Evolutionary conservation across 2,888 invertebrate genomes (phyloP), one percentile per base, ranked within the genome.

Genomic region (Cataglyphis rosenhaueri): DNA sequence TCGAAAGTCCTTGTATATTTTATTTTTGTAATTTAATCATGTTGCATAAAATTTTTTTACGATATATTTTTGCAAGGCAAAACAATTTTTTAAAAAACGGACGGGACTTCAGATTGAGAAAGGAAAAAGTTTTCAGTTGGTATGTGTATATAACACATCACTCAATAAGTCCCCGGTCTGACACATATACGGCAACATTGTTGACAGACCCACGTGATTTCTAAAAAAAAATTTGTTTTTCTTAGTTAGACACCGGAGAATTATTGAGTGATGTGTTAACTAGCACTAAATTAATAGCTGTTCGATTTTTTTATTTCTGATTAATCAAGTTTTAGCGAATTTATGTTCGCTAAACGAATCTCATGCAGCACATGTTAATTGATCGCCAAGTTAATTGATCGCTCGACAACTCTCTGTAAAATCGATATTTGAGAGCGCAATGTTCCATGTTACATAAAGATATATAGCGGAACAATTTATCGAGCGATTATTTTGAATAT

Each of bases 321-420:
- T 21, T 21, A 21, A 65, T 59, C 32, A 12, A 44, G 18, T 62
- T 61, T 61, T 44, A n/a, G 25, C 25, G 12, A 15, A 18, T 18
- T 57, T 12, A n/a, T 32, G 35, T 6, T 44, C n/a, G 15, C 10
- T 12, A 64, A 52, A 35, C 29, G 12, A 61, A 41, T 73, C 25
- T 15, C 61, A n/a, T 38, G 15, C 25, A 8, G 3, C 25, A 2
- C 0, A 21, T 21, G 21, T 21, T 21, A 21, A 21, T 21, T 21
- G 21, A 21, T 21, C 15, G 35, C 18, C n/a, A 61, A n/a, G 41
- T 41, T 73, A 41, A 74, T 62, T 61, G 44, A 35, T 64, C 44
- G 48, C 15, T 52, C n/a, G 21, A 68, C 57, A 32, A 78, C 57
- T 68, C 68, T 78, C 41, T 68, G 41, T 41, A 15, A 41, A 66